Evolutionary conservation across 2,113 vertebrate genomes (phyloP).

Genomic region (Saccopteryx leptura): DNA sequence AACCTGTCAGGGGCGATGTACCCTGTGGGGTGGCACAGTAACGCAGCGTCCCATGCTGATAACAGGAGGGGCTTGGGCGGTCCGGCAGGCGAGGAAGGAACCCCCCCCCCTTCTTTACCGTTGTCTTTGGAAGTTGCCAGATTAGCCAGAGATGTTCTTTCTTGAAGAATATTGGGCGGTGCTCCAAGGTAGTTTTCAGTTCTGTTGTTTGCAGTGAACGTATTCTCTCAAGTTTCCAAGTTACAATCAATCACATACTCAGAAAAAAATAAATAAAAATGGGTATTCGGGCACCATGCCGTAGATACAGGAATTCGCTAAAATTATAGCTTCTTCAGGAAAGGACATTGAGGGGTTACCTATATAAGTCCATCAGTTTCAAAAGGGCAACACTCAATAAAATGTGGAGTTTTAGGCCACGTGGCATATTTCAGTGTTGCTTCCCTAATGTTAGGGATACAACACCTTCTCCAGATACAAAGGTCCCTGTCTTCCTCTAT

Average conservation of each 20-base stretch:
- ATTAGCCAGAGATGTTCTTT: not conserved
- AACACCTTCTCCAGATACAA: not conserved
- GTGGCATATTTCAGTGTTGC: not conserved
- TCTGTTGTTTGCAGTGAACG: not conserved
- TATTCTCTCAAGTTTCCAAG: not conserved
- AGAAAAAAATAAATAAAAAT: not conserved
- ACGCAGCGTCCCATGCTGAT: not conserved
- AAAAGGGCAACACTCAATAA: not conserved
- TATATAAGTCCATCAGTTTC: not conserved
- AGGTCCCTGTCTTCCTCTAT: not conserved
- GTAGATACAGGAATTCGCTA: not conserved
- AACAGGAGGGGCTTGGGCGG: rapidly evolving
- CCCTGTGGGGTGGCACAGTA: no score
- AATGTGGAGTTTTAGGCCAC: not conserved
- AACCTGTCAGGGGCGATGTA: not conserved
- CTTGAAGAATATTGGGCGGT: not conserved
- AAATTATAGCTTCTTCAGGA: not conserved
- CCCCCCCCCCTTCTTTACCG: not conserved
- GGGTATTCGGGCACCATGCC: not conserved
- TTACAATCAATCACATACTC: not conserved
- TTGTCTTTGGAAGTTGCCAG: not conserved
- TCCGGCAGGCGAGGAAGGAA: no score
- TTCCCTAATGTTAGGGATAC: not conserved
- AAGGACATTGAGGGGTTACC: not conserved
- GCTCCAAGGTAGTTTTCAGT: not conserved